Evolutionary conservation across 2,797 vertebrate genomes (phyloP).

Genomic region (Clarias fuscus): DNA sequence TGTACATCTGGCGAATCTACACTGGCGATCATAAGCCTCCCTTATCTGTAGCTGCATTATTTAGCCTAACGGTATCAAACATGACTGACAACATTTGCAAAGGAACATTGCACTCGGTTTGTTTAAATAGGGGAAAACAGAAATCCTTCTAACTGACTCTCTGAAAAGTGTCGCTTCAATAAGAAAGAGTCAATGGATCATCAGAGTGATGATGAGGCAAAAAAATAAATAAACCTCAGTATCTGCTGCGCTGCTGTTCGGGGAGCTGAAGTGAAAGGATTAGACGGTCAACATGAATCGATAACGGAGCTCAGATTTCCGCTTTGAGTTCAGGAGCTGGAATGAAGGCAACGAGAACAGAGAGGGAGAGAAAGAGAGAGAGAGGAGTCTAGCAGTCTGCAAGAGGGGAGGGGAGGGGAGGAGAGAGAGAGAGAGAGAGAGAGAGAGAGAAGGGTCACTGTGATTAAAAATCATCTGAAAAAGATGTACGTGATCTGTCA

Average conservation of each 20-base stretch:
- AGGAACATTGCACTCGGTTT: background rate
- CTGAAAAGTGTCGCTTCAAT: background rate
- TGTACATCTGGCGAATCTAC: no score
- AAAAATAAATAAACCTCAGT: background rate
- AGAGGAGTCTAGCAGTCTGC: background rate
- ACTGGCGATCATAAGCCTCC: background rate
- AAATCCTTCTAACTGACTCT: background rate
- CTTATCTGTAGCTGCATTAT: background rate
- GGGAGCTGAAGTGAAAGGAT: constrained; percentile 10
- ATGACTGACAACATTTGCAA: background rate
- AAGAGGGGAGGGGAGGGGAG: background rate
- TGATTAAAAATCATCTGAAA: background rate
- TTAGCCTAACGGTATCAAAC: background rate
- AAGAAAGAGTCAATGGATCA: background rate
- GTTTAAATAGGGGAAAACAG: background rate
- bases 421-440: background rate
- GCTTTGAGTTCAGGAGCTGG: background rate
- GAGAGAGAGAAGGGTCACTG: background rate
- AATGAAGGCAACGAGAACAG: background rate
- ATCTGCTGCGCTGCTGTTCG: background rate
- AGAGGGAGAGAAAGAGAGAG: background rate
- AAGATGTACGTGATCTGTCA: background rate
- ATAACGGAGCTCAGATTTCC: constrained; percentile 15
- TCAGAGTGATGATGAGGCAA: constrained; percentile 3
- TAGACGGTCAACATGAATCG: background rate